phyloP scores from a whole-genome alignment of 2,888 invertebrate species.

The Noctua janthina region DNA sequence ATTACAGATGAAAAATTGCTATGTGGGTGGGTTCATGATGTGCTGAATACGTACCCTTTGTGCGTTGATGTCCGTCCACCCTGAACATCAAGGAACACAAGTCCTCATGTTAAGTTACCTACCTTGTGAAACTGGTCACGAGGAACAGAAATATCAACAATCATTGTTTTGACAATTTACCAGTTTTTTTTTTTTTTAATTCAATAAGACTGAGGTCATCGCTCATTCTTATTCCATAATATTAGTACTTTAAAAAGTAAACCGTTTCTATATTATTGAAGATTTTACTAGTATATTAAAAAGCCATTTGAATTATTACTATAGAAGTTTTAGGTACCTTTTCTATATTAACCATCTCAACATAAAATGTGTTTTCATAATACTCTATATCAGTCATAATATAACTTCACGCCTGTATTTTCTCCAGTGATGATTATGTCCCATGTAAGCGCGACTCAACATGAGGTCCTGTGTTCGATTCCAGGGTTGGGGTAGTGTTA shows the following conservation, averaged over 20 bases:
- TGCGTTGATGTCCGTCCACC: too few relatives aligned
- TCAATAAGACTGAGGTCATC: conserved; percentile 8
- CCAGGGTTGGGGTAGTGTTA: neutral
- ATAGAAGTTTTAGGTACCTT: neutral
- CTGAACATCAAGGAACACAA: neutral
- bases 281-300: conserved; percentile 25
- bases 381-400: neutral
- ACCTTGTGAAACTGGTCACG: neutral
- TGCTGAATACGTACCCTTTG: too few relatives aligned
- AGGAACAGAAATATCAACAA: conserved; percentile 16
- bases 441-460: neutral
- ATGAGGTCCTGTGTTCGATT: neutral
- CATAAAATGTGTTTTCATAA: conserved; percentile 24
- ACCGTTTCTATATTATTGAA: conserved; percentile 18
- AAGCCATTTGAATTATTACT: conserved; percentile 2
- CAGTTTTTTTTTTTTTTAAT: conserved; percentile 1
- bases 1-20: too few relatives aligned
- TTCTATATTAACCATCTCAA: neutral
- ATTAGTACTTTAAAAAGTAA: conserved; percentile 5
- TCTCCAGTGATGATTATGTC: neutral
- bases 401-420: neutral
- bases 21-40: too few relatives aligned
- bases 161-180: conserved; percentile 11
- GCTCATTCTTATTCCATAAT: conserved; percentile 14
- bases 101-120: rapidly evolving